Percentiles rank a stretch among this genome's conserved stretches.
Conservation (phyloP, 1,140 invertebrate species). For the Neodiprion lecontei region DNA sequence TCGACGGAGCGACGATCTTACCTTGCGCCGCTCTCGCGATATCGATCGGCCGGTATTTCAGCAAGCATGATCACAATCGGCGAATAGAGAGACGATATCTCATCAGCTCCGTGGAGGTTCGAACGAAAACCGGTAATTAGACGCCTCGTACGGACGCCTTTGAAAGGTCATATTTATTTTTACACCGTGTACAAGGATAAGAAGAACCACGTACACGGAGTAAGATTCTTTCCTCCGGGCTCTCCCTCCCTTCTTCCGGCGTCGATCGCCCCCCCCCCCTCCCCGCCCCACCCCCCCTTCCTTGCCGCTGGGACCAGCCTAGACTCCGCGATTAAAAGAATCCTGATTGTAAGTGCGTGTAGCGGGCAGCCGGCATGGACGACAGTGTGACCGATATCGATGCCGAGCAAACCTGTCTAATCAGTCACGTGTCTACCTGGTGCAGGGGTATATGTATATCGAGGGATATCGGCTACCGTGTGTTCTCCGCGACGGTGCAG, state of each 20-base stretch:
- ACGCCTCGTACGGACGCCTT: background rate
- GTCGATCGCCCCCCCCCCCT: too few species aligned
- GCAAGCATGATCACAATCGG: too few species aligned
- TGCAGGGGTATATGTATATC: background rate
- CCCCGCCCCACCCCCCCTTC: too few species aligned
- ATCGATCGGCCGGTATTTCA: too few species aligned
- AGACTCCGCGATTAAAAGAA: background rate
- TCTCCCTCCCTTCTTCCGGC: too few species aligned
- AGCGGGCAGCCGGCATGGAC: too few species aligned
- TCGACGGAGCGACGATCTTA: background rate
- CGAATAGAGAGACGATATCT: too few species aligned
- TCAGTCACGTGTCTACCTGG: background rate
- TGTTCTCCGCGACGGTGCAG: background rate
- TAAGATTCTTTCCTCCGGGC: background rate
- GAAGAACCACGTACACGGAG: too few species aligned
- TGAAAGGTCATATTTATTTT: background rate
- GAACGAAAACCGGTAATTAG: background rate
- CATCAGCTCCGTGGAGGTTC: too few species aligned
- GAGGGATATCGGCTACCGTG: background rate
- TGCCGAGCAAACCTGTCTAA: background rate
- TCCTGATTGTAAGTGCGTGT: background rate
- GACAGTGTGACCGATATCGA: background rate
- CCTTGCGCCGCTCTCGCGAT: background rate
- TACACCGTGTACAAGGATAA: too few species aligned
- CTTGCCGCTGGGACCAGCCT: too few species aligned